A percentile compares a stretch with the other conserved stretches of the same genome.
phyloP scores from a whole-genome alignment of 2,113 vertebrate species.

The Crypturellus undulatus region DNA sequence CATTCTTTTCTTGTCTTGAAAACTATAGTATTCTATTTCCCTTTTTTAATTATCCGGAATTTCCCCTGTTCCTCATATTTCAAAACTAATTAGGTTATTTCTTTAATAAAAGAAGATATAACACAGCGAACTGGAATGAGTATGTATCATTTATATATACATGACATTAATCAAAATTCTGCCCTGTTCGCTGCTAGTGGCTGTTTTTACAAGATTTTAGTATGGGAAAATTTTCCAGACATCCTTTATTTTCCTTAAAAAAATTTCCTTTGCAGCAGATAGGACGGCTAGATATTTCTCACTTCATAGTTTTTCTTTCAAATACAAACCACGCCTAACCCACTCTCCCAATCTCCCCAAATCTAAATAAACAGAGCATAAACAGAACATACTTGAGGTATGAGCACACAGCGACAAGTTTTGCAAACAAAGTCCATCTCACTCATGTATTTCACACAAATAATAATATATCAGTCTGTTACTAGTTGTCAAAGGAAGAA shows the following conservation, averaged over 20 bases:
- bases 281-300: not conserved
- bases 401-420: not conserved
- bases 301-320: not conserved
- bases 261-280: not conserved
- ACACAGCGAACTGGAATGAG: not conserved
- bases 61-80: constrained; percentile 12
- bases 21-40: not conserved
- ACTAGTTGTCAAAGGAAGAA: not conserved
- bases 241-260: not conserved
- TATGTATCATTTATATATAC: not conserved
- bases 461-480: constrained; percentile 17
- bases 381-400: not conserved
- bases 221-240: not conserved
- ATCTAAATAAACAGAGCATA: constrained; percentile 1
- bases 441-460: not conserved
- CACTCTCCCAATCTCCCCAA: not conserved
- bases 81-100: constrained; percentile 11
- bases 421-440: constrained; percentile 6
- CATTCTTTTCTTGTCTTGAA: not conserved
- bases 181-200: not conserved
- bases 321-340: not conserved
- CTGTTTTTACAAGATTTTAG: not conserved
- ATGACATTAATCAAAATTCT: not conserved
- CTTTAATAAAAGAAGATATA: not conserved
- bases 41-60: constrained; percentile 12